A percentile compares a stretch with the other conserved stretches of the same genome.
phyloP scores from a whole-genome alignment of 2,797 vertebrate species.

The Tiaroga cobitis region DNA sequence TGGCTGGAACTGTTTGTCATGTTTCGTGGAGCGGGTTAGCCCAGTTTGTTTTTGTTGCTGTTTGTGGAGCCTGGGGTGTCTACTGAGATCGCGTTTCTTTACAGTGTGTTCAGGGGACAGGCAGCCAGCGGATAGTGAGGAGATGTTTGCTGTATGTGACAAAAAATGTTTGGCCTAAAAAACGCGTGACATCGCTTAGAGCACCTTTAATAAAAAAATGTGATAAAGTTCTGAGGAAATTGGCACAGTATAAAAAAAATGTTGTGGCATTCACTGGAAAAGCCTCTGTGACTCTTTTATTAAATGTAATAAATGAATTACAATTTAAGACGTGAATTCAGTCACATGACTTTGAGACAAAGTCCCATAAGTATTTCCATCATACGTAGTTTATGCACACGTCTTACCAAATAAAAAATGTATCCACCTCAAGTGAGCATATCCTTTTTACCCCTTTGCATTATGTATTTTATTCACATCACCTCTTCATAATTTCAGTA shows the following conservation, averaged over 20 bases:
- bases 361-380: not conserved
- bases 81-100: no score
- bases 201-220: no score
- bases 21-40: no score
- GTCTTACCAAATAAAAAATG: not conserved
- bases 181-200: no score
- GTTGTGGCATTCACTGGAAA: not conserved
- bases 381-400: not conserved
- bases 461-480: not conserved
- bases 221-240: not conserved
- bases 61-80: no score
- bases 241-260: not conserved
- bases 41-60: no score
- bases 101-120: no score
- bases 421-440: not conserved
- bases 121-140: no score
- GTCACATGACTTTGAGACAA: not conserved
- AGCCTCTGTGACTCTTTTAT: not conserved
- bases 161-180: no score
- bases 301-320: not conserved
- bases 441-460: not conserved
- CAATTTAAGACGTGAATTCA: not conserved
- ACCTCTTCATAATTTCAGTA: not conserved
- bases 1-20: no score
- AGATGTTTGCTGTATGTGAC: no score